Evolutionary conservation across 1,140 invertebrate genomes (phyloP).

Genomic region (Drosophila mayri): DNA sequence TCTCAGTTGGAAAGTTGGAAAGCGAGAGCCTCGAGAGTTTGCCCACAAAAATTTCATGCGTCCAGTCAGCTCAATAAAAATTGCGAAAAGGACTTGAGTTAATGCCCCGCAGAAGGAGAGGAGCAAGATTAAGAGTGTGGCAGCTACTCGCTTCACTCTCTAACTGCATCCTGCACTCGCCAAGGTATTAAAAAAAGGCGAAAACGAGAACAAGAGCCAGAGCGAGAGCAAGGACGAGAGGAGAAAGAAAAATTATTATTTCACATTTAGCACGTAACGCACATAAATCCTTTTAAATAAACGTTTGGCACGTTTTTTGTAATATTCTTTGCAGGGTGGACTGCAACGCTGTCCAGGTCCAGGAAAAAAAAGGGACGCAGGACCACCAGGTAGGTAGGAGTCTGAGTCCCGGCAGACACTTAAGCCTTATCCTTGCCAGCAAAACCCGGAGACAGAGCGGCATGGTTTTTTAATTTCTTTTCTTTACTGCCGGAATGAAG

Average conservation of each 20-base stretch:
- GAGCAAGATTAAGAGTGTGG: background rate
- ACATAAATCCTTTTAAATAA: constrained; percentile 84
- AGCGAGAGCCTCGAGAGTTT: constrained; percentile 11
- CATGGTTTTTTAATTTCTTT: constrained; percentile 53
- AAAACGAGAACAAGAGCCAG: constrained; percentile 1
- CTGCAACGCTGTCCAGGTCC: constrained; percentile 22
- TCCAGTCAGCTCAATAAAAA: constrained; percentile 74
- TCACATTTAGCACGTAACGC: constrained; percentile 83
- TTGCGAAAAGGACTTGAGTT: constrained; percentile 72
- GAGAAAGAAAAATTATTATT: constrained; percentile 79
- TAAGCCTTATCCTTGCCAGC: constrained; percentile 56
- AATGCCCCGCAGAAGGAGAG: constrained; percentile 51
- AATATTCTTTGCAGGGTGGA: constrained; percentile 63
- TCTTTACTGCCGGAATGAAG: constrained; percentile 9
- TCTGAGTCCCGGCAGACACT: constrained; percentile 45
- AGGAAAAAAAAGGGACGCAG: constrained; percentile 25
- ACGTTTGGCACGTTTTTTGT: constrained; percentile 83
- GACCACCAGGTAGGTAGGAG: constrained; percentile 25
- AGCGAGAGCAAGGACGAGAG: constrained; percentile 1
- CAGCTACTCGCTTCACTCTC: constrained; percentile 4
- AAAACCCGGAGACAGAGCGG: constrained; percentile 25
- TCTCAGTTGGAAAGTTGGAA: constrained; percentile 61
- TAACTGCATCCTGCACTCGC: constrained; percentile 60
- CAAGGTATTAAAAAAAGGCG: constrained; percentile 26
- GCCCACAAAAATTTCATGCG: constrained; percentile 76